Conservation (phyloP, 2,797 vertebrate species). For the Muscicapa comitata region DNA sequence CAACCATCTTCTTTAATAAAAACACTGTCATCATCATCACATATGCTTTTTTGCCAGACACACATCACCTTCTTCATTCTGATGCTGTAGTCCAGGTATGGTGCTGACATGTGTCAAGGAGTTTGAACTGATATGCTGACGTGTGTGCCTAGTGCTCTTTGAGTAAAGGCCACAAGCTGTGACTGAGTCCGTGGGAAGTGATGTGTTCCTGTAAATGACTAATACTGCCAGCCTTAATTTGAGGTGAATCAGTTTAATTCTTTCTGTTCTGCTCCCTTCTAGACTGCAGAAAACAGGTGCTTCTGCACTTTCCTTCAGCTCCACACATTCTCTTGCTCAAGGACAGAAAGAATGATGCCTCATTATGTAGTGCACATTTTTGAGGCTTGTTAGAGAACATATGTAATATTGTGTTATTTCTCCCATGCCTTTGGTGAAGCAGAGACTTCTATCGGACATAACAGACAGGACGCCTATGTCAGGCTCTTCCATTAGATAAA, state of each 20-base stretch:
- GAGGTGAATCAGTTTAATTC: neutral
- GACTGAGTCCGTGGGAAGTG: neutral
- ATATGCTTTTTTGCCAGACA: neutral
- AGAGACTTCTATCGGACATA: neutral
- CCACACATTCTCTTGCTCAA: neutral
- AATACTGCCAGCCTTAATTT: neutral
- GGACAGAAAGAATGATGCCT: neutral
- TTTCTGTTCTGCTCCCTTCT: neutral
- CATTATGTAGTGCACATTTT: neutral
- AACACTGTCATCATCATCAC: neutral
- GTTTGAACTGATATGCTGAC: neutral
- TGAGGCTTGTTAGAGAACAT: neutral
- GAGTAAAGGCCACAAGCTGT: neutral
- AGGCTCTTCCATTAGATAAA: neutral
- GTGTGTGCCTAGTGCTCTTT: neutral
- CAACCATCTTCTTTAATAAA: neutral
- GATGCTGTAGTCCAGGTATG: neutral
- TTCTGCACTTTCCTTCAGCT: neutral
- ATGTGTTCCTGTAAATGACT: neutral
- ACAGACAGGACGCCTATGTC: neutral
- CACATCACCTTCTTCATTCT: neutral
- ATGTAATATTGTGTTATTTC: neutral
- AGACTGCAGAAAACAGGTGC: neutral
- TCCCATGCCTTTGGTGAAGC: neutral
- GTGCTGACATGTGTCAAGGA: neutral